phyloP scores from a whole-genome alignment of 2,113 vertebrate genomes.

The Vireo altiloquus region DNA sequence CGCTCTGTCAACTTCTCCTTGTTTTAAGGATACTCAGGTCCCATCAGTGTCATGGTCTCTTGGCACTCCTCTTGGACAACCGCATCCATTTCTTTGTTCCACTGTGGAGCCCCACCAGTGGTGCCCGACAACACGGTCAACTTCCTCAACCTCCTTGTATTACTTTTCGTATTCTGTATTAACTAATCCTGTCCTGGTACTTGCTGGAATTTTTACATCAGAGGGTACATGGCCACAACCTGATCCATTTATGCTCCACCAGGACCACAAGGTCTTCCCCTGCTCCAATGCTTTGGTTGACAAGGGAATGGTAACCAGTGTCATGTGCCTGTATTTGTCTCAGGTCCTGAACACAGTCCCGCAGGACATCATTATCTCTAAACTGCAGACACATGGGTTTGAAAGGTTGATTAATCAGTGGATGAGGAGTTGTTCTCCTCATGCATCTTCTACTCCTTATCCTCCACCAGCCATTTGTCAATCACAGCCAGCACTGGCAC shows the following conservation, averaged over 20 bases:
- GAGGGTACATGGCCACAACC: not conserved
- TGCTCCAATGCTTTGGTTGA: fast-evolving
- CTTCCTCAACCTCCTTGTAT: too few relatives aligned
- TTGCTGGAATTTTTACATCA: not conserved
- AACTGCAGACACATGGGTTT: not conserved
- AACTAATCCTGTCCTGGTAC: too few relatives aligned
- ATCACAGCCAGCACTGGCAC: not conserved
- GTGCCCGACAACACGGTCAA: fast-evolving
- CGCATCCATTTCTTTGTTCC: not conserved
- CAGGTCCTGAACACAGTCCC: not conserved
- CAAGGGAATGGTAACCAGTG: not conserved
- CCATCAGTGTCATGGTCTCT: not conserved
- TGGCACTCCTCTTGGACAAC: not conserved
- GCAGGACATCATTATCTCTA: not conserved
- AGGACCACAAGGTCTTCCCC: not conserved
- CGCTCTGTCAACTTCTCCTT: not conserved
- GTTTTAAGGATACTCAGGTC: not conserved
- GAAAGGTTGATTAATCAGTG: too few relatives aligned
- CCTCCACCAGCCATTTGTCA: not conserved
- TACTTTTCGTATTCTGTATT: not conserved
- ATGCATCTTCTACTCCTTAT: too few relatives aligned
- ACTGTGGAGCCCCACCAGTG: not conserved
- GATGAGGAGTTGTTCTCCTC: not conserved
- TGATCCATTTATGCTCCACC: not conserved
- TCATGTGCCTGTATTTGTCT: not conserved